Conservation (phyloP, 2,797 vertebrate species). For the Bryconaethiops microstoma region DNA sequence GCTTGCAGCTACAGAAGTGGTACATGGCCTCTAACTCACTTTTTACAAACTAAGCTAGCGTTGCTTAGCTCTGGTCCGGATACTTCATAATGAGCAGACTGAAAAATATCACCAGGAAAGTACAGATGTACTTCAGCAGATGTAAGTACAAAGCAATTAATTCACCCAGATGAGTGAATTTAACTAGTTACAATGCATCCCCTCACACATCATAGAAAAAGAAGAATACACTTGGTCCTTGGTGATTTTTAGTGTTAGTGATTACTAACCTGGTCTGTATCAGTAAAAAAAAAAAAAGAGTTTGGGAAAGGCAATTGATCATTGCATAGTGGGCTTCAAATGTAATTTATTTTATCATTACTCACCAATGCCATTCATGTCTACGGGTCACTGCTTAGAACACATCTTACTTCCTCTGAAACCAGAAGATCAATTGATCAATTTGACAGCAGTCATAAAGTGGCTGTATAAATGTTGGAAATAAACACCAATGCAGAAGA, state of each 20-base stretch:
- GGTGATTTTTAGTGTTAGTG: not conserved
- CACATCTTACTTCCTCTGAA: not conserved
- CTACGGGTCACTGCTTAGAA: not conserved
- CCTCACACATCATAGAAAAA: not conserved
- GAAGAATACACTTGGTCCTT: not conserved
- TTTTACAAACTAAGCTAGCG: not conserved
- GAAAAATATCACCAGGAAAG: too few species aligned
- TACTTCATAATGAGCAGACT: too few species aligned
- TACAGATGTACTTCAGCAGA: too few species aligned
- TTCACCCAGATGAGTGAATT: too few species aligned
- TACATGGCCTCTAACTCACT: not conserved
- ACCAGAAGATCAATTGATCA: not conserved
- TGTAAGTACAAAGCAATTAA: too few species aligned
- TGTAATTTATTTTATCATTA: not conserved
- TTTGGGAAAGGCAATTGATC: not conserved
- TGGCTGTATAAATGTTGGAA: not conserved
- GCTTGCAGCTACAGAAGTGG: not conserved
- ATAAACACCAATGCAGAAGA: not conserved
- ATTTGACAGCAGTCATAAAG: conserved; percentile 20
- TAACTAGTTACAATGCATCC: not conserved
- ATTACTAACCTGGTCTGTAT: not conserved
- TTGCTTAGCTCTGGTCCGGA: not conserved
- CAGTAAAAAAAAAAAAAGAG: not conserved
- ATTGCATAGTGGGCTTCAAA: not conserved
- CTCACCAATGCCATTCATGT: not conserved